Base-by-base conservation (phyloP, 2,113 vertebrate species). In the Colius striatus region DNA sequence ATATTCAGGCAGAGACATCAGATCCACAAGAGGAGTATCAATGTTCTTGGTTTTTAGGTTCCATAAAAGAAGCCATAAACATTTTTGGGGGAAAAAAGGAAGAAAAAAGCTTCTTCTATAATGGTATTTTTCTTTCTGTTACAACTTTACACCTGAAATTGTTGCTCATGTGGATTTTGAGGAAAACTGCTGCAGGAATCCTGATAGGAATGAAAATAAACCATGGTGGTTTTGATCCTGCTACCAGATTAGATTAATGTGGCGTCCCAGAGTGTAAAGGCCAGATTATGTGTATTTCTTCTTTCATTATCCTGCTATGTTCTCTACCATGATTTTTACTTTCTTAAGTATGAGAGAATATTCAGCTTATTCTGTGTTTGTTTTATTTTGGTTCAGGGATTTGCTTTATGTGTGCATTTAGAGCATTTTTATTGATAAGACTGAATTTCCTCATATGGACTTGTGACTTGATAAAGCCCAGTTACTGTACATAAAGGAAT, bases 141-240 rank as follows among this genome's bases (percentile, higher is more conserved):
- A 48, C 67, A 97, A 80, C 0, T 95, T n/a, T 34, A 68, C 73
- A 15, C 89, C 96, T 63, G 43, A 43, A 5, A 89, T 18, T 8
- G 10, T 53, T 2, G 48, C 90, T 18, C 6, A 5, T 1, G 5
- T 97, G 95, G 3, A n/a, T n/a, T 96, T 99, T 34, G 98, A 99
- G 10, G 85, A 89, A 55, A 99, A 98, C 93, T 98, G 98, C 91
- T 99, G 98, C 38, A 98, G 98, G 89, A 99, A 99, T 84, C 98
- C 98, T 2, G 98, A 98, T 96, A 95, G 95, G 1, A 98, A 99
- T 53, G 82, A 68, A 26, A 25, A 84, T 3, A 98, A 94, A 75
- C 98, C 97, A 25, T 98, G 98, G 98, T 99, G 98, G 79, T 99
- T 99, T 95, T 0, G 92, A 98, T 76, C 43, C 97, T 0, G 19